These are phyloP conservation scores for Boulengeromyrus knoepffleri DNA, from an alignment of 2,113 vertebrate species.

Conservation along the genomic window DNA sequence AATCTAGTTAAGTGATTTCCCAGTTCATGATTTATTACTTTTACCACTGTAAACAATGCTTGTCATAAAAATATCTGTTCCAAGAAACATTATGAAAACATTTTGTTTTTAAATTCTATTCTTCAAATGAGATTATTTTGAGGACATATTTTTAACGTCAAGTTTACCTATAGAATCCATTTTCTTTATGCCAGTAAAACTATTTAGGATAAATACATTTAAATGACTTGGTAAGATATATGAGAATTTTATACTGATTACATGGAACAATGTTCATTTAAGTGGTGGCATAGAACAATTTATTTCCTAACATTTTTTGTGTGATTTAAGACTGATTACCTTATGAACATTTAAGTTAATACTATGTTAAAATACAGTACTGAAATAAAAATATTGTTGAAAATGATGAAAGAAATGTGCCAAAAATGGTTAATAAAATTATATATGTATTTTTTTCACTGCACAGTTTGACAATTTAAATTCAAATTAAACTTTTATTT, in stretches of 20 bases:
- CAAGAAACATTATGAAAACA: neutral
- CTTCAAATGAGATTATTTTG: neutral
- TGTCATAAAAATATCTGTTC: neutral
- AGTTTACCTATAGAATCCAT: neutral
- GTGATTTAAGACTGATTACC: neutral
- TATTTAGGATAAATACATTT: neutral
- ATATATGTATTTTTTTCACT: neutral
- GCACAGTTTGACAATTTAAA: neutral
- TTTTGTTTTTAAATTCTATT: neutral
- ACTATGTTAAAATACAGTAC: neutral
- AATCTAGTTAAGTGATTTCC: neutral
- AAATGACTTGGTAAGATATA: neutral
- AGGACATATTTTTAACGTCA: neutral
- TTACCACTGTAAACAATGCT: neutral
- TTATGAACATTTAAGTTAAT: neutral
- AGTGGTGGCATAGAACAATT: neutral
- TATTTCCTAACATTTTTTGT: neutral
- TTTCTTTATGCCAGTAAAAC: neutral
- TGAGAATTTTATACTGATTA: neutral
- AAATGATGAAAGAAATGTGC: neutral
- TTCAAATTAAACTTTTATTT: neutral
- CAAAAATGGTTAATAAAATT: neutral
- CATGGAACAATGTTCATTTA: neutral
- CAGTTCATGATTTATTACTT: neutral
- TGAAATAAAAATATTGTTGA: neutral